A percentile compares a stretch with the other conserved stretches of the same genome.
Conservation (phyloP, 2,113 vertebrate genomes). For the Sceloporus tristichus region DNA sequence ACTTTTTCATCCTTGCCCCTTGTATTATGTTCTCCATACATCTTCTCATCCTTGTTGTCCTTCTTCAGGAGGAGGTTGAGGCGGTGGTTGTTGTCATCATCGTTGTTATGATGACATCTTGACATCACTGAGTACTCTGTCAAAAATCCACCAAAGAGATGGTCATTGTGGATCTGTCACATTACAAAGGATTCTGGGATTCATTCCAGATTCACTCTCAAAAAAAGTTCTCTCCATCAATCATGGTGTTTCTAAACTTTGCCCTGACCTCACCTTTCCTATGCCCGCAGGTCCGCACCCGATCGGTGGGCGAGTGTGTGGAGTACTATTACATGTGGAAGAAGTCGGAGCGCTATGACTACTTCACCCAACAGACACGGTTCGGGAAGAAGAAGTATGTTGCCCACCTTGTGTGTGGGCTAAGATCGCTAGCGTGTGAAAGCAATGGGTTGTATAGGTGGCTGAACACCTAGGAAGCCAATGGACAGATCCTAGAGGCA, state of each 20-base stretch:
- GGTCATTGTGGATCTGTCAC: too few species aligned
- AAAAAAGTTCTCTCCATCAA: too few species aligned
- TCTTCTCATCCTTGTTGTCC: too few species aligned
- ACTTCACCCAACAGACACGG: slow-evolving; percentile 93
- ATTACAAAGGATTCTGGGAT: background rate
- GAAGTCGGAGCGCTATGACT: slow-evolving; percentile 92
- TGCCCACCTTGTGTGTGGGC: slow-evolving; percentile 83
- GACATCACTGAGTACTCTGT: background rate
- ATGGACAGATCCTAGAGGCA: background rate
- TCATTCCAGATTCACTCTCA: background rate
- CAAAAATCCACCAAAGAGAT: background rate
- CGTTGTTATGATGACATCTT: too few species aligned
- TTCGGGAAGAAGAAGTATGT: slow-evolving; percentile 90
- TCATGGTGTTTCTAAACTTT: background rate
- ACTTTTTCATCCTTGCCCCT: too few species aligned
- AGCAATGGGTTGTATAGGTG: too few species aligned
- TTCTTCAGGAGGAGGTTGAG: too few species aligned
- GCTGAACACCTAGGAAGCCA: background rate
- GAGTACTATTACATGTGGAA: slow-evolving; percentile 99
- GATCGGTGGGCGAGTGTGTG: slow-evolving; percentile 95
- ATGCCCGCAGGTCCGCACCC: slow-evolving; percentile 88
- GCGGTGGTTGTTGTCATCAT: too few species aligned
- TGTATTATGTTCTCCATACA: too few species aligned
- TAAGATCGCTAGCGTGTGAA: slow-evolving; percentile 61
- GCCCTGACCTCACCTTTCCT: accelerated